These are phyloP conservation scores for Piaya cayana DNA, from an alignment of 2,113 vertebrate species.

Conservation along the genomic window DNA sequence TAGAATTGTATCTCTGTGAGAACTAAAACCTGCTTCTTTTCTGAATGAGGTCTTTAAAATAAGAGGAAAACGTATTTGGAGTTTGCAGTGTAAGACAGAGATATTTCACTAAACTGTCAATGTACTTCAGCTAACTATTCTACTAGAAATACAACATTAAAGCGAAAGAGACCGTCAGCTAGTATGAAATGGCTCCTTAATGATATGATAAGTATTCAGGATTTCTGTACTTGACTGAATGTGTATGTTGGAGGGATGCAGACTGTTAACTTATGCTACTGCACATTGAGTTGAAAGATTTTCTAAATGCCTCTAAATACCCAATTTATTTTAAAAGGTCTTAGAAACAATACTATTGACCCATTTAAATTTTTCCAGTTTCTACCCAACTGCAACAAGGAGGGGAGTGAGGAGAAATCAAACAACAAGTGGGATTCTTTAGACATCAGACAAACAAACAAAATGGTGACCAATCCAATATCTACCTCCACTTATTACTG, in stretches of 20 bases:
- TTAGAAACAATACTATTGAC: neutral
- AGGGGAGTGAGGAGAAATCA: accelerated
- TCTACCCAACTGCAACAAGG: neutral
- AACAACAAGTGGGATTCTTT: neutral
- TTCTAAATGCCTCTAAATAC: neutral
- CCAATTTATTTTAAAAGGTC: neutral
- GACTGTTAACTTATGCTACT: neutral
- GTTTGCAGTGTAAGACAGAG: neutral
- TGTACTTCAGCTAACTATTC: neutral
- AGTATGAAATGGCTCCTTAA: neutral
- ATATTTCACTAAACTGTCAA: neutral
- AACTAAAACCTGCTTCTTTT: neutral
- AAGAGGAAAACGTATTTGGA: neutral
- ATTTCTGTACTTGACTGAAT: neutral
- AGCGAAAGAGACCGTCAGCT: neutral
- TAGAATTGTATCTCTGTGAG: neutral
- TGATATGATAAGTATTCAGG: neutral
- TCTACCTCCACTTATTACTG: neutral
- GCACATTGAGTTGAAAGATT: neutral
- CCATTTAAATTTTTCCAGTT: neutral
- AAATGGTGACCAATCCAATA: neutral
- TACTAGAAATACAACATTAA: neutral
- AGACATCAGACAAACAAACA: neutral
- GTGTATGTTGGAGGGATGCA: neutral
- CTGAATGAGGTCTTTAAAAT: neutral